phyloP scores from a whole-genome alignment of 1,140 invertebrate species.

The Caenorhabditis brenneri region DNA sequence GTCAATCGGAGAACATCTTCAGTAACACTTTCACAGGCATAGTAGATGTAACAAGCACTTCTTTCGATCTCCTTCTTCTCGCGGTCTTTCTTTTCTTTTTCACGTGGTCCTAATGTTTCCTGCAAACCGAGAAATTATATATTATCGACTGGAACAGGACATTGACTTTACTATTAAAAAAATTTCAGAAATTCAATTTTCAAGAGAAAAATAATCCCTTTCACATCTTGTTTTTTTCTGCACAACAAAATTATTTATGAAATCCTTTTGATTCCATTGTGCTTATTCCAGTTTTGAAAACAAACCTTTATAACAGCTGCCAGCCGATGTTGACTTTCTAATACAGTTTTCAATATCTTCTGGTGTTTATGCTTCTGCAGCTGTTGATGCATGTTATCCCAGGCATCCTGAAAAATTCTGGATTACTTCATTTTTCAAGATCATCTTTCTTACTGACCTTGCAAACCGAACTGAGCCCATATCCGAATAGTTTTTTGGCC shows the following conservation, averaged over 20 bases:
- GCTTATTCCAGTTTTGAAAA: not conserved
- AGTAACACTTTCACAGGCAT: constrained; percentile 38
- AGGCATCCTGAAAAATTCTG: constrained; percentile 45
- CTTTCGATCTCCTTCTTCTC: constrained; percentile 45
- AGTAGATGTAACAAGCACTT: constrained; percentile 21
- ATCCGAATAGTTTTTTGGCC: constrained; percentile 26
- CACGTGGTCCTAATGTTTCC: constrained; percentile 23
- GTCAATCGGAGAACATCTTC: constrained; percentile 48
- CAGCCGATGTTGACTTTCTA: not conserved
- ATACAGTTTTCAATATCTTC: not conserved
- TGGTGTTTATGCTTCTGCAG: constrained; percentile 30
- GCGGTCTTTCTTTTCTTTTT: constrained; percentile 43
- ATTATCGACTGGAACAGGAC: too few relatives aligned
- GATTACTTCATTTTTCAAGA: not conserved
- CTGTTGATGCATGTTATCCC: constrained; percentile 32
- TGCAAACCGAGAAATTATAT: too few relatives aligned
- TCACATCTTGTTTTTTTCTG: too few relatives aligned
- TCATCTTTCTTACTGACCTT: not conserved
- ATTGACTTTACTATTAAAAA: too few relatives aligned
- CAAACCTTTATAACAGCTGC: not conserved
- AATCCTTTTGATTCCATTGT: not conserved
- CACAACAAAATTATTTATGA: not conserved
- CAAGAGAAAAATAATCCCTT: too few relatives aligned
- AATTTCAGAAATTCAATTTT: not conserved
- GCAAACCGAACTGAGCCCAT: not conserved